A percentile compares a stretch with the other conserved stretches of the same genome.
phyloP scores from a whole-genome alignment of 1,140 invertebrate genomes.

The Aphaenogaster floridana region DNA sequence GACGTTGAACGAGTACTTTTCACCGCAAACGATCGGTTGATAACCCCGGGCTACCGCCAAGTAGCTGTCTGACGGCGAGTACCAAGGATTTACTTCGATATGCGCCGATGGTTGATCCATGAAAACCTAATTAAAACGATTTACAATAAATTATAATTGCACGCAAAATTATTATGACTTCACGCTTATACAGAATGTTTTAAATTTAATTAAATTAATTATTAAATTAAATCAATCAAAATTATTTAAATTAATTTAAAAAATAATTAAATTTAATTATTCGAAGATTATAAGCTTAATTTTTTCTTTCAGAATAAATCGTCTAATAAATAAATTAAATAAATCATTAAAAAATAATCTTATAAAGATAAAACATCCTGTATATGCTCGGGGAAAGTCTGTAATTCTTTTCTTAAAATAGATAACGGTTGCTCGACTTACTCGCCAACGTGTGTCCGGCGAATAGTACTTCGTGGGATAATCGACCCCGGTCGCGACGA shows the following conservation, averaged over 20 bases:
- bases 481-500: constrained; percentile 84
- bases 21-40: constrained; percentile 83
- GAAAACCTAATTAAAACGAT: constrained; percentile 78
- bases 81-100: constrained; percentile 84
- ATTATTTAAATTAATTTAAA: no score
- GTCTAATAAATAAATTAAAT: neutral
- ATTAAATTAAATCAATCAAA: no score
- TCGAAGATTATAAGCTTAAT: neutral
- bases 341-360: neutral
- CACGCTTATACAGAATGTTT: neutral
- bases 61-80: constrained; percentile 85
- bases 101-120: constrained; percentile 85
- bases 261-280: neutral
- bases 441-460: constrained; percentile 84
- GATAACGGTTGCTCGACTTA: constrained; percentile 65
- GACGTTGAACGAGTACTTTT: constrained; percentile 85
- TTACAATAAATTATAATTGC: constrained; percentile 10
- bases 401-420: neutral
- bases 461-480: constrained; percentile 86
- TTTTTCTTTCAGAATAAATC: neutral
- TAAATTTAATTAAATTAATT: neutral
- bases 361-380: neutral
- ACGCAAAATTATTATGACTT: neutral
- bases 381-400: neutral
- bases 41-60: constrained; percentile 82